Base-by-base conservation (phyloP, 1,140 invertebrate genomes). In the Cyclina sinensis region DNA sequence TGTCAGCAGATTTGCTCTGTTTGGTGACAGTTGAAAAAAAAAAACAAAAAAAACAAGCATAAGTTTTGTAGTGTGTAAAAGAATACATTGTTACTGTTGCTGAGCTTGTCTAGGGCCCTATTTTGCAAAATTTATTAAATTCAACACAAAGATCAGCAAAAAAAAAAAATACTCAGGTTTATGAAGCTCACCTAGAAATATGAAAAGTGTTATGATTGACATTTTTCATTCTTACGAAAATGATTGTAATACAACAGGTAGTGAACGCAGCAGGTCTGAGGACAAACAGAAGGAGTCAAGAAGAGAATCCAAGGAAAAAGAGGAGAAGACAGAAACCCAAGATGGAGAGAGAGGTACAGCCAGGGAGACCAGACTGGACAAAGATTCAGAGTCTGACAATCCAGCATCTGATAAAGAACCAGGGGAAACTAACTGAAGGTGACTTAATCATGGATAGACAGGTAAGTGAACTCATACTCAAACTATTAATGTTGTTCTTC, bases 341-440 rank as follows among this genome's bases (percentile, higher is more conserved):
- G 12, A 5, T 46, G 76, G 48, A 14, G 76, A 79, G 35, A 32
- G 32, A 9, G 76, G 54, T 54, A 57, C 27, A 35, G 76, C 46
- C 21, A 54, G 30, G 21, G 48, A 24, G 16, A 76, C 73, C 11
- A 4, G 37, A 37, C 9, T 39, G 9, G 65, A 35, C 16, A 32
- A 21, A 9, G 35, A 65, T 24, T 5, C 48, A 59, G 57, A 59
- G 16, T 12, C 14, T 57, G 76, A 48, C 3, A 79, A 59, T 35
- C 54, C 51, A 62, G 54, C n/a, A 4, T 18, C 78, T 32, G 79
- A 81, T 9, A 62, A 24, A n/a, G 79, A 81, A 48, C 79, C 79
- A 62, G 59, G 54, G 14, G 79, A 81, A 81, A 81, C 54, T 39
- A 84, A 84, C 82, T 84, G 82, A 84, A 84, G 82, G 82, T 84